Evolutionary conservation across 2,113 vertebrate genomes (phyloP).

Genomic region (Lagopus muta): DNA sequence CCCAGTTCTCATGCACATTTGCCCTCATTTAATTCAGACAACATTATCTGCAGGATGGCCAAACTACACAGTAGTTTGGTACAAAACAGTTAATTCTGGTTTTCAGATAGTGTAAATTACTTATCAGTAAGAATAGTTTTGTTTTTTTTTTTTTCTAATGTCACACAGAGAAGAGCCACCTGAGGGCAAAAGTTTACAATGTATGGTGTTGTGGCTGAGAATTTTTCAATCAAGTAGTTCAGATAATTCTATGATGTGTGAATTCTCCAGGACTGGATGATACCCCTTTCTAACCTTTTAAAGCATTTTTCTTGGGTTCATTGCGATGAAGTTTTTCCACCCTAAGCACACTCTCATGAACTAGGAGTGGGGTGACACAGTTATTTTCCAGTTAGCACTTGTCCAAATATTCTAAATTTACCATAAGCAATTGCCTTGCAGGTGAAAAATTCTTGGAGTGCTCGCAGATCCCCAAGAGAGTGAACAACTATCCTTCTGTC

Average conservation of each 20-base stretch:
- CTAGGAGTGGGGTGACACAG: neutral
- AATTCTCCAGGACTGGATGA: neutral
- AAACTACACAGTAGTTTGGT: neutral
- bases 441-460: neutral
- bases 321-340: neutral
- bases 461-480: neutral
- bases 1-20: neutral
- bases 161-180: neutral
- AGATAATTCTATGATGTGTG: neutral
- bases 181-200: neutral
- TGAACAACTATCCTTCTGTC: neutral
- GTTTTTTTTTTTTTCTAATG: neutral
- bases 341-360: neutral
- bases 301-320: neutral
- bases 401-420: neutral
- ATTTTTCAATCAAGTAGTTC: neutral
- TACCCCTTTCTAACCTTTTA: neutral
- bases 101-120: neutral
- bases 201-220: neutral
- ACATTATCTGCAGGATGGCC: neutral
- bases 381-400: conserved; percentile 1
- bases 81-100: neutral
- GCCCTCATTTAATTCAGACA: neutral
- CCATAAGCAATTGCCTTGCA: neutral
- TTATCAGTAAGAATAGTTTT: neutral